A percentile compares a stretch with the other conserved stretches of the same genome.
These are phyloP conservation scores for Mus spicilegus DNA, from an alignment of 2,113 vertebrate genomes.

Conservation along the genomic window DNA sequence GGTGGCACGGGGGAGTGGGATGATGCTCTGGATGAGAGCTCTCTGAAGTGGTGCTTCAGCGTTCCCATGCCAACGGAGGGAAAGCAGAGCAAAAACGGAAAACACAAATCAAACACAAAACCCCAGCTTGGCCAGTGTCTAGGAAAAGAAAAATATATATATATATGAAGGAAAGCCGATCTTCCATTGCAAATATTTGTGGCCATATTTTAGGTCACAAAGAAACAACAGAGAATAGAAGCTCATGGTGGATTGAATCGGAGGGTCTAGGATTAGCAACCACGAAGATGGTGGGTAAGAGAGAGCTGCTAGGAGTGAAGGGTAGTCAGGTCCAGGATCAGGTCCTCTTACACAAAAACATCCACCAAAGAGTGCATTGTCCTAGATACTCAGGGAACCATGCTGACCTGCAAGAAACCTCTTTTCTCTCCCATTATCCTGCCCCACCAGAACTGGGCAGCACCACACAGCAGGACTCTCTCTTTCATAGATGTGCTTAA, in stretches of 20 bases:
- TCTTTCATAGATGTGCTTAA: not conserved
- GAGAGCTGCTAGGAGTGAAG: slow-evolving; percentile 6
- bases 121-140: slow-evolving; percentile 19
- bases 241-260: slow-evolving; percentile 47
- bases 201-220: not conserved
- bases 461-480: slow-evolving; percentile 32
- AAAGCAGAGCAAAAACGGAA: not conserved
- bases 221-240: not conserved
- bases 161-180: not conserved
- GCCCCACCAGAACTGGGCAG: not conserved
- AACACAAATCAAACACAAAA: slow-evolving; percentile 57
- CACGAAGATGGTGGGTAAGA: not conserved
- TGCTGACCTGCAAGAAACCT: not conserved
- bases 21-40: not conserved
- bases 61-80: slow-evolving; percentile 72
- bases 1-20: not conserved
- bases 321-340: not conserved
- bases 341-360: not conserved
- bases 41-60: not conserved
- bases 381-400: slow-evolving; percentile 28
- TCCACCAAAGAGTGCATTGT: not conserved
- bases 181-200: slow-evolving; percentile 44
- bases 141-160: not conserved
- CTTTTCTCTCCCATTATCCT: not conserved
- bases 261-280: not conserved